Evolutionary conservation across 2,113 vertebrate species (phyloP).

Genomic region (Pteropus alecto): DNA sequence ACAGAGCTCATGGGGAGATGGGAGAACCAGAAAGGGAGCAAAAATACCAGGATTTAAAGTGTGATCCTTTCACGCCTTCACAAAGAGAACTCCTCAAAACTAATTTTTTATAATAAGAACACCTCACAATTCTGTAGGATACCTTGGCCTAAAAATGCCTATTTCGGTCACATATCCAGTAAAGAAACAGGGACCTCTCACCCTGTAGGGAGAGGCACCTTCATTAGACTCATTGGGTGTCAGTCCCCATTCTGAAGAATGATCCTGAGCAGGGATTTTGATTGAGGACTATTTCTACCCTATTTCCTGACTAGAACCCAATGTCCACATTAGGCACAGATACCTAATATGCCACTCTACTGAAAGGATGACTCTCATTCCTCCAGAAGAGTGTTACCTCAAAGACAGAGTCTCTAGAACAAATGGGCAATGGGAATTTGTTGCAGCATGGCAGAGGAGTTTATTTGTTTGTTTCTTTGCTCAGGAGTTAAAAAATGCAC

Average conservation of each 20-base stretch:
- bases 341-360: neutral
- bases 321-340: fast-evolving
- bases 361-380: neutral
- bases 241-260: neutral
- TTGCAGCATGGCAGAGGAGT: neutral
- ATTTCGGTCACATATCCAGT: neutral
- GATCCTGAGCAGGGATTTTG: neutral
- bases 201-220: neutral
- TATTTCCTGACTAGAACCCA: neutral
- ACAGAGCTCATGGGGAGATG: neutral
- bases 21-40: neutral
- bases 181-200: neutral
- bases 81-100: neutral
- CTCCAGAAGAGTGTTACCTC: neutral
- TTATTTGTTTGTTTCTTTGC: neutral
- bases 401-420: neutral
- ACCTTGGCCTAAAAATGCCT: neutral
- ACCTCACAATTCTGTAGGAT: neutral
- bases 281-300: neutral
- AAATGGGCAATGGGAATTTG: neutral
- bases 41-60: neutral
- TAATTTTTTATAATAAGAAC: neutral
- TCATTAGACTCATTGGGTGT: fast-evolving
- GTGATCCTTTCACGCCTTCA: neutral
- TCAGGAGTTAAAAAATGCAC: neutral